Evolutionary conservation across 2,797 vertebrate genomes (phyloP).

Genomic region (Pseudotriccus pelzelni): DNA sequence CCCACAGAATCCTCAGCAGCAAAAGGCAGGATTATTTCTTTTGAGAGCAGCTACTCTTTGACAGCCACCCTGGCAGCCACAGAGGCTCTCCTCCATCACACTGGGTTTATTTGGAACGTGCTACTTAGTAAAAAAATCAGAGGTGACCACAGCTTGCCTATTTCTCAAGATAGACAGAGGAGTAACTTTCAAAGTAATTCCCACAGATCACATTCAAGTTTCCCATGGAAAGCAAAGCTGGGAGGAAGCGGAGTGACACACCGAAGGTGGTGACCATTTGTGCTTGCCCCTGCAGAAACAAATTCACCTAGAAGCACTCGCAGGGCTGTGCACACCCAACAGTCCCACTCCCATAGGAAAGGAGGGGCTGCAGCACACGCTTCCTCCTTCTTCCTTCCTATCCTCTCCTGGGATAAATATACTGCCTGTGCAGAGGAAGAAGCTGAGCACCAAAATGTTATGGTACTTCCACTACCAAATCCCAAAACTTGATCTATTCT

Average conservation of each 20-base stretch:
- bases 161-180: neutral
- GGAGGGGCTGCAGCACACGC: neutral
- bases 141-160: neutral
- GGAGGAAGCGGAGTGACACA: neutral
- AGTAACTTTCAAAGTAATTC: neutral
- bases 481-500: neutral
- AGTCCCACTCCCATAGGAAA: neutral
- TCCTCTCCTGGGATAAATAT: neutral
- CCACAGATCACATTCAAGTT: neutral
- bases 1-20: neutral
- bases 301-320: neutral
- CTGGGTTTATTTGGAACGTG: neutral
- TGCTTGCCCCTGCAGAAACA: neutral
- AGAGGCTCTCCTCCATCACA: fast-evolving
- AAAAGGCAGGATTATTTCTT: neutral
- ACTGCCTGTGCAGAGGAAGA: neutral
- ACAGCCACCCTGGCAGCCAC: neutral
- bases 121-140: neutral
- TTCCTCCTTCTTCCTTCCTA: neutral
- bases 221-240: neutral
- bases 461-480: neutral
- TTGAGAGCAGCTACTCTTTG: neutral
- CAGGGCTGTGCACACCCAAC: neutral
- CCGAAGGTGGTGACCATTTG: neutral
- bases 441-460: neutral